Evolutionary conservation across 1,140 invertebrate species (phyloP).

Genomic region (Leptinotarsa texana): DNA sequence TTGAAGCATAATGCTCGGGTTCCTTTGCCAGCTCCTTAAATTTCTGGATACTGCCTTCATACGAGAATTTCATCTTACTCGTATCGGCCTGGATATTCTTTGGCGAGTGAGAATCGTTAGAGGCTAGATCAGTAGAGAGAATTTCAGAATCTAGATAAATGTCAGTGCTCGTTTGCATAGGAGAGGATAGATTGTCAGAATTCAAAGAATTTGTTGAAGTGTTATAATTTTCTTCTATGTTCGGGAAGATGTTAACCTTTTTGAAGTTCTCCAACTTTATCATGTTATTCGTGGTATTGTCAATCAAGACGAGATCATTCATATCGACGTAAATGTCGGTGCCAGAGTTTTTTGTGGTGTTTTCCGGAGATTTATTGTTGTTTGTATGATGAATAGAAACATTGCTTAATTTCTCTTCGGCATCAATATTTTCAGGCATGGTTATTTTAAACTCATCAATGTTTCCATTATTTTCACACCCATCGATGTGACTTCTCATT

Average conservation of each 20-base stretch:
- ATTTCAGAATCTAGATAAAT: constrained; percentile 54
- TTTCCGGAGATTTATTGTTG: constrained; percentile 38
- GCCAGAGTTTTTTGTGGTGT: constrained; percentile 31
- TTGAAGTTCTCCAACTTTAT: constrained; percentile 46
- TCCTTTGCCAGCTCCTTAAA: constrained; percentile 30
- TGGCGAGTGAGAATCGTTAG: constrained; percentile 54
- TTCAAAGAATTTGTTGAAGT: constrained; percentile 54
- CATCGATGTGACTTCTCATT: not conserved
- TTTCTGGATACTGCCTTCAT: constrained; percentile 30
- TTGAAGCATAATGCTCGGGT: constrained; percentile 43
- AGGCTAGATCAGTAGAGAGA: constrained; percentile 52
- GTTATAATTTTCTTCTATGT: constrained; percentile 49
- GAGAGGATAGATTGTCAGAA: constrained; percentile 54
- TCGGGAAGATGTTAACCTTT: constrained; percentile 45
- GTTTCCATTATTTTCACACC: constrained; percentile 34
- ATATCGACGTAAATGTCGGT: constrained; percentile 36
- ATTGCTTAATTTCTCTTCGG: constrained; percentile 18
- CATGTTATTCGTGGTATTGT: constrained; percentile 45
- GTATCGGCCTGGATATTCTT: constrained; percentile 45
- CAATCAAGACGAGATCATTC: constrained; percentile 41
- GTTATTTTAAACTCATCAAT: constrained; percentile 24
- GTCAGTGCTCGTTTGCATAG: constrained; percentile 56
- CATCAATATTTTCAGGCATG: constrained; percentile 25
- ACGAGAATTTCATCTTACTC: constrained; percentile 29
- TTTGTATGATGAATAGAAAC: constrained; percentile 30